phyloP scores from a whole-genome alignment of 2,888 invertebrate species.

The Willowsia nigromaculata region DNA sequence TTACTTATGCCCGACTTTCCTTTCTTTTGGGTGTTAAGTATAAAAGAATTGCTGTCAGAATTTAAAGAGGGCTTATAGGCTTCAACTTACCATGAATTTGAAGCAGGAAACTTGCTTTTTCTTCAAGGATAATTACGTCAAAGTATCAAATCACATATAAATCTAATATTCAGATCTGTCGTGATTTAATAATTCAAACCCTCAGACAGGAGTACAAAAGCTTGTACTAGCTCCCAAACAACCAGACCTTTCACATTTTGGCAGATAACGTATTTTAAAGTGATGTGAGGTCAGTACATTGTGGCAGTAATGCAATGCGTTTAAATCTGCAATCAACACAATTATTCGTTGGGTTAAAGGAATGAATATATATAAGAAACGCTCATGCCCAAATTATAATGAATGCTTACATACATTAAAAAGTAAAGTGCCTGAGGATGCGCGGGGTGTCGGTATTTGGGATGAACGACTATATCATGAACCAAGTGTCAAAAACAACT shows the following conservation, averaged over 20 bases:
- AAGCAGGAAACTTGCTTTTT: background rate
- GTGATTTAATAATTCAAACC: conserved; percentile 65
- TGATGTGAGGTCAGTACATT: conserved; percentile 20
- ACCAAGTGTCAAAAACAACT: conserved; percentile 64
- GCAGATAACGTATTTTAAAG: conserved; percentile 13
- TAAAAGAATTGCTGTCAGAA: conserved; percentile 36
- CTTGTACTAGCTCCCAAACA: background rate
- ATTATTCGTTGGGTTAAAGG: background rate
- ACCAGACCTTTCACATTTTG: conserved; percentile 25
- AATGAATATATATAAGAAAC: no score
- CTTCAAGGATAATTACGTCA: conserved; percentile 29
- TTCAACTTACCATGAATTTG: background rate
- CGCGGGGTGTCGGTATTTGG: conserved; percentile 9
- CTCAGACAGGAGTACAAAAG: conserved; percentile 42
- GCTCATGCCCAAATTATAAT: no score
- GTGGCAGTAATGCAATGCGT: background rate
- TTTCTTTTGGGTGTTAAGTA: background rate
- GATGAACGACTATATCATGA: conserved; percentile 27
- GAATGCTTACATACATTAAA: background rate
- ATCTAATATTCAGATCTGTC: conserved; percentile 19
- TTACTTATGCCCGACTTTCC: background rate
- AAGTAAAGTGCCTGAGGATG: conserved; percentile 25
- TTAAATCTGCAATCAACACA: conserved; percentile 16
- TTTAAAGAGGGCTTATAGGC: background rate
- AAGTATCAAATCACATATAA: conserved; percentile 18